phyloP scores from a whole-genome alignment of 2,888 invertebrate species.

The Microplitis deprimator region DNA sequence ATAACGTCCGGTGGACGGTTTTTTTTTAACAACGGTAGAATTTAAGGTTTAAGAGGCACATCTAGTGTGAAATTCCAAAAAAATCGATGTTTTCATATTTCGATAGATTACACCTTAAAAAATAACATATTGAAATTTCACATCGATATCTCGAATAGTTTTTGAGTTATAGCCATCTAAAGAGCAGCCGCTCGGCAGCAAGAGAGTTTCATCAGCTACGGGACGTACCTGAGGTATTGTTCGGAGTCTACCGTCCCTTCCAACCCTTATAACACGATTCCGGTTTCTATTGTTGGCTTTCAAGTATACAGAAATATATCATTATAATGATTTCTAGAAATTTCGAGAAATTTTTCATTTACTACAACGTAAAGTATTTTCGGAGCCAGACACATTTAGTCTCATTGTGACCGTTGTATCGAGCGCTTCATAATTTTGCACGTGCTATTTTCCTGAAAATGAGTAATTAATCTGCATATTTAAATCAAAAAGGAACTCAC shows the following conservation, averaged over 20 bases:
- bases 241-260: conserved; percentile 19
- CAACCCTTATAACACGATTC: conserved; percentile 28
- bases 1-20: no score
- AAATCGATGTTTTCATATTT: conserved; percentile 28
- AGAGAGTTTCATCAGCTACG: conserved; percentile 21
- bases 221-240: conserved; percentile 24
- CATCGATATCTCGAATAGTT: conserved; percentile 25
- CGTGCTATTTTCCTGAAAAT: background rate
- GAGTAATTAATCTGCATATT: background rate
- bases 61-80: background rate
- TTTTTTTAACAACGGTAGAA: no score
- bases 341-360: background rate
- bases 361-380: conserved; percentile 17
- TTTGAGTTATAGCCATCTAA: conserved; percentile 34
- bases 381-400: conserved; percentile 24
- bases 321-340: background rate
- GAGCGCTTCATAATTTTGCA: conserved; percentile 11
- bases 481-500: conserved; percentile 24
- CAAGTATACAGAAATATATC: conserved; percentile 18
- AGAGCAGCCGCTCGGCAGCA: conserved; percentile 22
- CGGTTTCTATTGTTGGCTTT: conserved; percentile 27
- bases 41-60: no score
- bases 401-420: conserved; percentile 17
- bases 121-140: conserved; percentile 29
- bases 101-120: conserved; percentile 30